These are phyloP conservation scores for Platanista minor DNA, from an alignment of 2,113 vertebrate species.

Conservation along the genomic window DNA sequence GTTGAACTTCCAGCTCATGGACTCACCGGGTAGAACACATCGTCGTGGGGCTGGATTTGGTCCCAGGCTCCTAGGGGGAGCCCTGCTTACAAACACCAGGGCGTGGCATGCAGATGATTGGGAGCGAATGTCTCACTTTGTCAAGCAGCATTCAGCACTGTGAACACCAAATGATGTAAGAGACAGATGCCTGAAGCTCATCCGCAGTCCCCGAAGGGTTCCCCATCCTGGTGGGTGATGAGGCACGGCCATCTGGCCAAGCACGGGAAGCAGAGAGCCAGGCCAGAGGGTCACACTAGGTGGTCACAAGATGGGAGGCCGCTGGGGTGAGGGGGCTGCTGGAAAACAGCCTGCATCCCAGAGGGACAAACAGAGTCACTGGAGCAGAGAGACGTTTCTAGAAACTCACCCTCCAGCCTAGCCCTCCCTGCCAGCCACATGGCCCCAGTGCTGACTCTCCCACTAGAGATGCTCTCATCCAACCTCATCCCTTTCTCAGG, in stretches of 20 bases:
- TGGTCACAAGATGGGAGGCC: neutral
- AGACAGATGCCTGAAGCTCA: rapidly evolving
- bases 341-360: rapidly evolving
- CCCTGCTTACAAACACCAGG: neutral
- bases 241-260: too few relatives aligned
- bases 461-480: rapidly evolving
- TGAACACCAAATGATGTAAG: too few relatives aligned
- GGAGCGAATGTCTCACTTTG: neutral
- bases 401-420: neutral
- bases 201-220: rapidly evolving
- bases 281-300: neutral
- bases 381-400: neutral
- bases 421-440: rapidly evolving
- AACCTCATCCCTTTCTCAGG: neutral
- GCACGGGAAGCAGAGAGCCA: neutral
- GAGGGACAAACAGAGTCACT: neutral
- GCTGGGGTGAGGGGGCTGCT: rapidly evolving
- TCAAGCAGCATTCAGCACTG: rapidly evolving
- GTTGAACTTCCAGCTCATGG: neutral
- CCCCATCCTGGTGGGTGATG: rapidly evolving
- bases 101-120: rapidly evolving
- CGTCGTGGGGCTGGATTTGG: rapidly evolving
- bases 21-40: rapidly evolving
- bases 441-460: rapidly evolving
- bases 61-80: rapidly evolving